phyloP scores from a whole-genome alignment of 1,140 invertebrate species.

The Cecropterus lyciades region DNA sequence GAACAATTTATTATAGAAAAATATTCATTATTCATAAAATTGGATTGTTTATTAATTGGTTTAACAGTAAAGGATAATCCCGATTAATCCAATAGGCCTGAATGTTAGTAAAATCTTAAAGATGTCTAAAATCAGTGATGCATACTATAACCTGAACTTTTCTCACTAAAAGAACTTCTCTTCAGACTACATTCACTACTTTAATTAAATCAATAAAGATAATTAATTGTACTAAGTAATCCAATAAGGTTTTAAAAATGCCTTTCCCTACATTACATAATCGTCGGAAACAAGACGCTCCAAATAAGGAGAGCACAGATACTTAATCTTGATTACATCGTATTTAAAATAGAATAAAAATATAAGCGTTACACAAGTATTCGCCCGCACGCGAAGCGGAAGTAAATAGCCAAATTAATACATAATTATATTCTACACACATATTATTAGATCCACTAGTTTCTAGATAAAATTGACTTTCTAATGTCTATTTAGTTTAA shows the following conservation, averaged over 20 bases:
- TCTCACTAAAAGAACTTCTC: no score
- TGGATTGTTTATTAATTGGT: no score
- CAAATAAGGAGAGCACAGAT: neutral
- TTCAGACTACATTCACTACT: no score
- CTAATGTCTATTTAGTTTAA: neutral
- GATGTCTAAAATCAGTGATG: no score
- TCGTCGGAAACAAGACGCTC: neutral
- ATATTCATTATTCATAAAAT: no score
- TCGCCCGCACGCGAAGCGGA: neutral
- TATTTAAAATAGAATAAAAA: neutral
- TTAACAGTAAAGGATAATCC: no score
- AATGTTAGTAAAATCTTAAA: no score
- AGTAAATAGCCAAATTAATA: constrained; percentile 10
- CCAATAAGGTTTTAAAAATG: neutral
- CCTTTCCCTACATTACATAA: neutral
- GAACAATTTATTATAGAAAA: no score
- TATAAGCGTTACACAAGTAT: neutral
- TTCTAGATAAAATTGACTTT: constrained; percentile 9
- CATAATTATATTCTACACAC: constrained; percentile 1
- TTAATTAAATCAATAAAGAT: no score
- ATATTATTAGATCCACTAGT: constrained; percentile 14
- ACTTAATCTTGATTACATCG: neutral
- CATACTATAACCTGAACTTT: no score
- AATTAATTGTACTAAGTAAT: no score
- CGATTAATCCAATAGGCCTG: no score